Base-by-base conservation (phyloP, 2,888 invertebrate genomes). In the Rosalia funebris region DNA sequence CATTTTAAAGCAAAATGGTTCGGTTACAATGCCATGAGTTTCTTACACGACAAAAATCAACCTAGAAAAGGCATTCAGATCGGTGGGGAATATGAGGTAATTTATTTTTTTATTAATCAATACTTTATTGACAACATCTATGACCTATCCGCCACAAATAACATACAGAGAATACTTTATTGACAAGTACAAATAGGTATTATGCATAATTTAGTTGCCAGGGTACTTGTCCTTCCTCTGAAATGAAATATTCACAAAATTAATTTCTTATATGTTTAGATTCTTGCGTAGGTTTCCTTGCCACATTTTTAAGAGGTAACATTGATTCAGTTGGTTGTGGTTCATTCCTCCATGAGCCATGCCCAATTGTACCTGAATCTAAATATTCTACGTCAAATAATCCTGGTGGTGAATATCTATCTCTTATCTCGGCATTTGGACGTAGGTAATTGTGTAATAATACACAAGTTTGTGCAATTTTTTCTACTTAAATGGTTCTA, bases 171-270 rank as follows among this genome's bases (percentile, higher is more conserved):
- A 25, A 25, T 25, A 25, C 25, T 5, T 25, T 25, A 25, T 25
- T 25, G 25, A 25, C 3, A 25, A 25, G 25, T 25, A 25, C 25
- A 25, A 25, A 25, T 25, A 25, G 25, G n/a, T 41, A 12, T 41
- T 41, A 41, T 15, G 39, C 39, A 41, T 9, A 41, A 12, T 41
- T 41, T 41, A 41, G 14, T 41, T 41, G 39, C 39, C 39, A 41
- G 39, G 39, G 15, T n/a, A 41, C 39, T 41, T 41, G 39, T 41
- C 39, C 19, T n/a, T n/a, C n/a, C n/a, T n/a, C n/a, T 44, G 44
- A 19, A 17, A 44, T 44, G 19, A 44, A 20, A 44, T 44, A 37
- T 19, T 44, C 44, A 17, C 32, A 42, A 95, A 56, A 88, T 87
- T 31, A 4, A 15, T 54, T 42, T 25, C 54, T 46, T 59, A 25